Evolutionary conservation across 2,113 vertebrate genomes (phyloP), one percentile per base, ranked within the genome.

Genomic region (Mesoclemmys tuberculata): DNA sequence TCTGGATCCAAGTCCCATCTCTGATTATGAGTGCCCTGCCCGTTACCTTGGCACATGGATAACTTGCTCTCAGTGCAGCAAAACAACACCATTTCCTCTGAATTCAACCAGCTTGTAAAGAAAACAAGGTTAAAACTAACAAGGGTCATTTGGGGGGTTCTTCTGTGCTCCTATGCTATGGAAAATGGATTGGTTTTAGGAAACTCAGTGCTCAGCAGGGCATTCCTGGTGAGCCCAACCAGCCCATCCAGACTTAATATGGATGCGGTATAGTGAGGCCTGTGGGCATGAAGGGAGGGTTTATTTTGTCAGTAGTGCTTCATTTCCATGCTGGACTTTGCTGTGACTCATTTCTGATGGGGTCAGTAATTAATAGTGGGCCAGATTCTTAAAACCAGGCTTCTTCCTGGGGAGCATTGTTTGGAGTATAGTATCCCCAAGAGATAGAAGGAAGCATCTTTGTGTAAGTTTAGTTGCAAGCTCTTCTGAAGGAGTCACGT

Each of bases 381-480:
- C 22, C 74, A 77, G 41, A 27, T 16, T 27, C 74, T 46, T 14
- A 77, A 77, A 27, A 24, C 22, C 22, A 44, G 24, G 41, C 10
- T 12, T 13, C n/a, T 38, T 41, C n/a, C 38, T 10, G 21, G 68
- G 21, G 68, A 74, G n/a, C 68, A 74, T 12, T 29, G 26, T 58
- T n/a, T 19, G 13, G 16, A 35, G 44, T 11, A 21, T 10, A 10
- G 38, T 7, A 44, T 24, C 38, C 74, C 27, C 74, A 41, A 27
- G 41, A 77, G 74, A 77, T 4, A 46, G 44, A 26, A 46, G 74
- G 41, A 44, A 86, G 54, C 9, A 54, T 77, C n/a, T 38, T 77
- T 41, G 1, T 0, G 13, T 0, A 4, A 46, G 19, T 2, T 58
- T 46, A 26, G 26, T 31, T 9, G 12, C 0, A 0, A 21, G 38